Evolutionary conservation across 1,140 invertebrate genomes (phyloP), one percentile per base, ranked within the genome.

Genomic region (Stenopsyche tienmushanensis): DNA sequence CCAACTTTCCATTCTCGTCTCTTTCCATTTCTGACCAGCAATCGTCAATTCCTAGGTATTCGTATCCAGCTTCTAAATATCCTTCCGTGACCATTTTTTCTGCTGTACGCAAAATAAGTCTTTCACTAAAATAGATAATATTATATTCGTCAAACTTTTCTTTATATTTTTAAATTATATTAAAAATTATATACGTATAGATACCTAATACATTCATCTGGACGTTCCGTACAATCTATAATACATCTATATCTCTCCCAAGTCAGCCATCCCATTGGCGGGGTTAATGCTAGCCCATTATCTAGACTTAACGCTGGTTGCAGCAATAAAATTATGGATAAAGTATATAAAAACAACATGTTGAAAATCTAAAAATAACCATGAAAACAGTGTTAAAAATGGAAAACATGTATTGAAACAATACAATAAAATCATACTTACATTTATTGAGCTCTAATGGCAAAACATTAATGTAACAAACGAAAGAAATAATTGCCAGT

Each of bases 41-140:
- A 76, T 96, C 93, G 74, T 96, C 93, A 57, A 96, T 89, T 62
- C 90, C 92, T 1, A 95, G 81, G 72, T 93, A 92, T 71, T 93
- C 84, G 75, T 95, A 96, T 1, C 93, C 93, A 10, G 84, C 88
- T 41, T 84, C 87, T 34, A 85, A 80, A 75, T 91, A 96, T 2
- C 93, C 93, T 69, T 93, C 90, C 3, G 80, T 80, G 1, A 86
- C 89, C 72, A 96, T 77, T 13, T 86, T 73, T 74, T 95, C 90
- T 0, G 92, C 88, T 82, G 90, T 92, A n/a, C 85, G 83, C 72
- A 83, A 86, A 72, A 94, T 93, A 7, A 96, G 75, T 1, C 83
- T 74, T 72, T 95, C 93, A 80, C 93, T 95, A 71, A 57, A 79
- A 76, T 57, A 42, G 52, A 57, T 26, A 23, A 42, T 18, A 18